Evolutionary conservation across 1,140 invertebrate genomes (phyloP).

Genomic region (Lysiphlebus fabarum): DNA sequence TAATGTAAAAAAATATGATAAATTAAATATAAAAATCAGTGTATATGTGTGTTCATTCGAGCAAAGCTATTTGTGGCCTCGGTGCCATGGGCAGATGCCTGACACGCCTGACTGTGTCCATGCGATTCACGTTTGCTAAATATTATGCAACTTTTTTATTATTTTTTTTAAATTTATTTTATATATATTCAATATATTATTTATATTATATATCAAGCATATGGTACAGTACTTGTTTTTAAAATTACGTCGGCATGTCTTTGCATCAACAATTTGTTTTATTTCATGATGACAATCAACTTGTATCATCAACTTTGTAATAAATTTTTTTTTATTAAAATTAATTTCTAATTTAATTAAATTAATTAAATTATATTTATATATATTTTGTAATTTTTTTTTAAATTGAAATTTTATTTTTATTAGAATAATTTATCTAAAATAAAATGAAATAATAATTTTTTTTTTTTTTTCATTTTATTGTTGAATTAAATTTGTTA

Average conservation of each 20-base stretch:
- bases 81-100: constrained; percentile 42
- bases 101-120: constrained; percentile 35
- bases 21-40: not conserved
- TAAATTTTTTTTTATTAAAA: no score
- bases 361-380: no score
- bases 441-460: no score
- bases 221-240: constrained; percentile 19
- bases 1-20: not conserved
- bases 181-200: not conserved
- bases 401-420: no score
- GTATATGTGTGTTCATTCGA: not conserved
- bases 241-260: constrained; percentile 19
- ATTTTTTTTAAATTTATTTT: no score
- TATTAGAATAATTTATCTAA: no score
- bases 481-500: no score
- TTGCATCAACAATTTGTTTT: constrained; percentile 11
- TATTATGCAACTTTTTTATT: constrained; percentile 41
- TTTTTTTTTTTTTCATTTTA: no score
- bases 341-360: no score
- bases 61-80: constrained; percentile 14
- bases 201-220: constrained; percentile 2
- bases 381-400: no score
- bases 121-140: constrained; percentile 21
- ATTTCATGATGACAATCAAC: constrained; percentile 5
- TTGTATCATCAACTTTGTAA: no score